Evolutionary conservation across 2,797 vertebrate species (phyloP).

Genomic region (Odontamblyopus rebecca): DNA sequence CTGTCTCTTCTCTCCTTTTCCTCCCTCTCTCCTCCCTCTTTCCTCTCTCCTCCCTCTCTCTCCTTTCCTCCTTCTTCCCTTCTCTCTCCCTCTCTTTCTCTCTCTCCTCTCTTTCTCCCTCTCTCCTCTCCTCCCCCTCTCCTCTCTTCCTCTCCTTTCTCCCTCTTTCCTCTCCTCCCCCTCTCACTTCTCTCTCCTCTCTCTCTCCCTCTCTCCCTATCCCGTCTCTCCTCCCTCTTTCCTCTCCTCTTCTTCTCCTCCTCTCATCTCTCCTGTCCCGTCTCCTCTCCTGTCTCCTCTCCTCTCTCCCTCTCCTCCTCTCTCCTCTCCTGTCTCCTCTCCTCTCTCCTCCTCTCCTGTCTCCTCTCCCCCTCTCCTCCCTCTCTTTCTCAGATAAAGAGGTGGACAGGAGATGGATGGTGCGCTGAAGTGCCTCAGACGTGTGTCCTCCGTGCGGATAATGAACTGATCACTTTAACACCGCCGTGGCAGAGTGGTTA

Average conservation of each 20-base stretch:
- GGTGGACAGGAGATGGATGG: slow-evolving; percentile 44
- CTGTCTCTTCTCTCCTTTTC: too few species aligned
- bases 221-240: too few species aligned
- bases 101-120: not conserved
- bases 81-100: not conserved
- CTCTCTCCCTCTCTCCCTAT: too few species aligned
- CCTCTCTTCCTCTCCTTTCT: too few species aligned
- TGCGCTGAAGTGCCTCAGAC: slow-evolving; percentile 20
- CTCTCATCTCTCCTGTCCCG: not conserved
- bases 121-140: too few species aligned
- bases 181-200: too few species aligned
- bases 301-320: too few species aligned
- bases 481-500: not conserved
- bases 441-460: slow-evolving; percentile 51
- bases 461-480: slow-evolving; percentile 47
- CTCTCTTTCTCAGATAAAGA: not conserved
- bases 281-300: too few species aligned
- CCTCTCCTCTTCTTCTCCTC: too few species aligned
- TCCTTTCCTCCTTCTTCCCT: too few species aligned
- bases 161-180: too few species aligned
- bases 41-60: too few species aligned
- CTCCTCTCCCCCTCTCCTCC: not conserved
- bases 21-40: not conserved
- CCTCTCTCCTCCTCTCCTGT: slow-evolving; percentile 5
- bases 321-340: not conserved